Conservation (phyloP, 2,888 invertebrate genomes). For the Lysandra coridon region DNA sequence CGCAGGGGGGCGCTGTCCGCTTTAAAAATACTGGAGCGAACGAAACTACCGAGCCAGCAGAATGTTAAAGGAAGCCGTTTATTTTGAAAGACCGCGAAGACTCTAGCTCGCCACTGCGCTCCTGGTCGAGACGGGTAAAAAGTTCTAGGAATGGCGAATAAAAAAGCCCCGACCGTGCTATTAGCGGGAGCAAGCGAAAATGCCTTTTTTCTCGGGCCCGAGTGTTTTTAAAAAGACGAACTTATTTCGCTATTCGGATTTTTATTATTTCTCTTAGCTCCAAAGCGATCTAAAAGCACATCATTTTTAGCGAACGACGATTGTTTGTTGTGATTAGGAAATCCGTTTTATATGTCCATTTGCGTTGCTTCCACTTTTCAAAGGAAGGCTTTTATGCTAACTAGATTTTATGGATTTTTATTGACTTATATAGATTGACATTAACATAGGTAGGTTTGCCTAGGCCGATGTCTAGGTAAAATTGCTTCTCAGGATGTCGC, state of each 20-base stretch:
- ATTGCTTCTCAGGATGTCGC: neutral
- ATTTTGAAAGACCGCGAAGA: conserved; percentile 66
- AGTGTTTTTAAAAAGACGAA: conserved; percentile 46
- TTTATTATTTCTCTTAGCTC: conserved; percentile 30
- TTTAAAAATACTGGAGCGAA: conserved; percentile 76
- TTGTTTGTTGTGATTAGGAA: neutral
- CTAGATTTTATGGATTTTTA: neutral
- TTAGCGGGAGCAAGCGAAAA: conserved; percentile 55
- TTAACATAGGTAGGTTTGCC: no score
- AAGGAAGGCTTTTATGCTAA: neutral
- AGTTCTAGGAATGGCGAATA: conserved; percentile 57
- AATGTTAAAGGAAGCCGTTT: conserved; percentile 72
- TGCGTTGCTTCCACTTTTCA: neutral
- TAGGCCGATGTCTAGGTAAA: neutral
- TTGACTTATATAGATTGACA: neutral
- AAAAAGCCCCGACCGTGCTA: conserved; percentile 55
- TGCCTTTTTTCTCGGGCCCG: conserved; percentile 54
- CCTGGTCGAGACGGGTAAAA: conserved; percentile 57
- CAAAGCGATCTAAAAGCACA: conserved; percentile 25
- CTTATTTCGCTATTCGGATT: conserved; percentile 45
- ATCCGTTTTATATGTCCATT: neutral
- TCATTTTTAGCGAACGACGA: conserved; percentile 4
- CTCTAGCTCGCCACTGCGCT: conserved; percentile 48
- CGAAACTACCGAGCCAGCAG: conserved; percentile 65
- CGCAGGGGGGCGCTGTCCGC: conserved; percentile 72